A percentile compares a stretch with the other conserved stretches of the same genome.
These are phyloP conservation scores for Hyaena hyaena DNA, from an alignment of 2,113 vertebrate genomes.

Conservation along the genomic window DNA sequence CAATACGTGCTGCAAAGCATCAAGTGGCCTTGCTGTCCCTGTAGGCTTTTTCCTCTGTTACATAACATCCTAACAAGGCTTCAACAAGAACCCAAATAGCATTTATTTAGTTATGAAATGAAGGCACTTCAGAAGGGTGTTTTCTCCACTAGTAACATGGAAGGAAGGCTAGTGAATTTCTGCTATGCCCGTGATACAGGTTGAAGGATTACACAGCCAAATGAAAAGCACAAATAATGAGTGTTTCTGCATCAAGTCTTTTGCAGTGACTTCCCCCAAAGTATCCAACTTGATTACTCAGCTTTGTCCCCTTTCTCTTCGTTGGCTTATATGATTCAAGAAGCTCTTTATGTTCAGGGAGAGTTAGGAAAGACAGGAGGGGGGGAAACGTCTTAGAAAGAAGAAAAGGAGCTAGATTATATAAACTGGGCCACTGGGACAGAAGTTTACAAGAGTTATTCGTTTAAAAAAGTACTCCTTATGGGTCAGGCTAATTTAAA, in stretches of 20 bases:
- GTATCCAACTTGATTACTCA: not conserved
- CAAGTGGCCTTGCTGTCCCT: not conserved
- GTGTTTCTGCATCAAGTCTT: not conserved
- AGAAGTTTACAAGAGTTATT: not conserved
- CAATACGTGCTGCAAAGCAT: slow-evolving; percentile 18
- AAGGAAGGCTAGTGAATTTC: not conserved
- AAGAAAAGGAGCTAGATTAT: not conserved
- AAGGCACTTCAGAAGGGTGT: not conserved
- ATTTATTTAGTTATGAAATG: not conserved
- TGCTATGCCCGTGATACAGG: not conserved
- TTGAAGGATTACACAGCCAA: not conserved
- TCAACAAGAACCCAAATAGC: not conserved
- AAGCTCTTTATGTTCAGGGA: not conserved
- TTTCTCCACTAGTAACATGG: not conserved
- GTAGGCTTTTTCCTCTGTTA: slow-evolving; percentile 17
- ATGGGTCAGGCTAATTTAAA: not conserved
- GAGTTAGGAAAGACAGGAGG: not conserved
- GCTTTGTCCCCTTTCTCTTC: not conserved
- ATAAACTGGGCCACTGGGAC: not conserved
- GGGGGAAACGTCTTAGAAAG: not conserved
- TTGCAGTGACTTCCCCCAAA: not conserved
- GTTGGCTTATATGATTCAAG: not conserved
- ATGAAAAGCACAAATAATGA: not conserved
- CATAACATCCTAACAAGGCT: slow-evolving; percentile 21
- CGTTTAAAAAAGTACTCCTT: not conserved